phyloP scores from a whole-genome alignment of 2,113 vertebrate species.

The Kobus ellipsiprymnus region DNA sequence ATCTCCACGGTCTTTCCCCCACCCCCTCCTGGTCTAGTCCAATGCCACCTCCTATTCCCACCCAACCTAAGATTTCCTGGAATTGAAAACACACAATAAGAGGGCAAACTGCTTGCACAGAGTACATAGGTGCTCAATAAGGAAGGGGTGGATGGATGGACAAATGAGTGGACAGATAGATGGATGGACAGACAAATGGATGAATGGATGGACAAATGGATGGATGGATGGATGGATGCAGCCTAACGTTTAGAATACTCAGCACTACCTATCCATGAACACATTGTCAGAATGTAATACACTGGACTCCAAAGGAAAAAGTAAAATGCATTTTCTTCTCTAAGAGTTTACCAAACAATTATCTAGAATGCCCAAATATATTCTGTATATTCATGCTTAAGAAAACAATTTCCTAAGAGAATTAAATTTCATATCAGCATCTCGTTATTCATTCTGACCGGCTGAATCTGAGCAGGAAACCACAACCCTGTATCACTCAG shows the following conservation, averaged over 20 bases:
- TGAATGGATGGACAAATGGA: neutral
- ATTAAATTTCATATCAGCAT: neutral
- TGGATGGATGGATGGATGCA: neutral
- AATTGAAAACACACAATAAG: neutral
- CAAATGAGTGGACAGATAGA: neutral
- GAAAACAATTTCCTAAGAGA: neutral
- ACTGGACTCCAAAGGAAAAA: neutral
- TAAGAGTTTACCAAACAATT: neutral
- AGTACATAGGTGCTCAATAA: neutral
- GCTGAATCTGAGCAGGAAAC: neutral
- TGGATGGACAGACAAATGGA: neutral
- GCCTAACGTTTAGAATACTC: neutral
- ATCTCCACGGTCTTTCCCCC: neutral
- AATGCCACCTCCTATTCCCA: neutral
- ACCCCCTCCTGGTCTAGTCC: neutral
- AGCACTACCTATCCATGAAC: neutral
- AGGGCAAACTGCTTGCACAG: neutral
- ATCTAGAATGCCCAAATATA: neutral
- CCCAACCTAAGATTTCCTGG: neutral
- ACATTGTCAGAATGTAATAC: neutral
- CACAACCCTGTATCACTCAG: neutral
- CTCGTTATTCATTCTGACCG: neutral
- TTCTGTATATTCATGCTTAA: neutral
- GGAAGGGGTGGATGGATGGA: neutral
- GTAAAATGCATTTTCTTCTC: neutral